Evolutionary conservation across 2,797 vertebrate genomes (phyloP), one percentile per base, ranked within the genome.

Genomic region (Miichthys miiuy): DNA sequence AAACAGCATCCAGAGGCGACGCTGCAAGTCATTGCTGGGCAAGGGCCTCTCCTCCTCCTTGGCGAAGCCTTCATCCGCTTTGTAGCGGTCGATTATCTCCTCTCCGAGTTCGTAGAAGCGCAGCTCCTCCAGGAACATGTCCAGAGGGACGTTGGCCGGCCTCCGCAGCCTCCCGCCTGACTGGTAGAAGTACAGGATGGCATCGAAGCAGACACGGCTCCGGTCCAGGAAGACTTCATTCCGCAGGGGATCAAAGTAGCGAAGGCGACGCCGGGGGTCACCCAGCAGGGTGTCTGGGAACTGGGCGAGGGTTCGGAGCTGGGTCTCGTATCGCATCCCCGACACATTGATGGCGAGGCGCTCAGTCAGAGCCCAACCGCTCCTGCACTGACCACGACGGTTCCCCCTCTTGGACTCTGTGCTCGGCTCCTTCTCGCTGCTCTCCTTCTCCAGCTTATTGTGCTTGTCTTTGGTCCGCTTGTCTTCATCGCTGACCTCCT

Each of bases 131-230:
- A 98, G 82, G 91, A 99, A 99, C 65, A 99, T 94, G 48, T 99
- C 97, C 60, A 98, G 85, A 0, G 98, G 97, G 25, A 99, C 94
- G 48, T 97, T 97, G 51, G 96, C 93, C 0, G 98, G 97, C 1
- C 97, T 80, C 0, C 97, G 88, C 44, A 98, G 94, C 11, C 97
- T 87, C 0, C 98, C 98, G 0, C 98, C 97, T 0, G 97, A 98
- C 81, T 99, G 98, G 90, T 99, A 99, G 80, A 98, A 99, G 89
- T 98, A 97, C 20, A 99, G 94, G 89, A 98, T 97, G 56, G 98
- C 96, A 10, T 99, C 98, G 46, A 98, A 99, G 91, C 97, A 97
- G 73, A 94, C 92, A 20, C 97, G 95, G 84, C 96, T 98, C 0
- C 98, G 94, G 91, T 99, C 98, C 84, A 99, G 95, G 93, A 99